These are phyloP conservation scores for Micronycteris hirsuta DNA, from an alignment of 2,113 vertebrate genomes.

Conservation along the genomic window DNA sequence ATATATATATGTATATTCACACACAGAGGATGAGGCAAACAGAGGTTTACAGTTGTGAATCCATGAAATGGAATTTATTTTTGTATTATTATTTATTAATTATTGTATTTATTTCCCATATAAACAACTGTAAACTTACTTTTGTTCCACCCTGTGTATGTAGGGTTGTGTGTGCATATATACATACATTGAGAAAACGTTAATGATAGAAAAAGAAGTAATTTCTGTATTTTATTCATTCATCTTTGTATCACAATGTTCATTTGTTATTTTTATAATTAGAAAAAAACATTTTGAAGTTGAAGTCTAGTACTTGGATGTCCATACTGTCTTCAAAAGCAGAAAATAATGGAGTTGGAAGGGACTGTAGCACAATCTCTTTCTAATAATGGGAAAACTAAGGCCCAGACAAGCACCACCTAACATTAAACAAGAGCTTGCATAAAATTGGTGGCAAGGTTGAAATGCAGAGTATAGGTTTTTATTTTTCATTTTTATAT, in stretches of 20 bases:
- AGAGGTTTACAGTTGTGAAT: neutral
- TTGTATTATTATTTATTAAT: too few species aligned
- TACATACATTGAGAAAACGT: neutral
- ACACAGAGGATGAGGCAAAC: neutral
- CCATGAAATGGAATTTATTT: too few species aligned
- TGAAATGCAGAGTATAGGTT: neutral
- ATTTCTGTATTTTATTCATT: neutral
- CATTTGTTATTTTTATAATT: neutral
- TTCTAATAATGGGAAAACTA: neutral
- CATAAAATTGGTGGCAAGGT: neutral
- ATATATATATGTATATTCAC: too few species aligned
- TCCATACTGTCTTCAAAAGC: neutral
- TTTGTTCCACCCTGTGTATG: neutral
- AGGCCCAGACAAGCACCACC: neutral
- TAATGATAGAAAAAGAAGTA: neutral
- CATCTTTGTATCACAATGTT: neutral
- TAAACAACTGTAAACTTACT: neutral
- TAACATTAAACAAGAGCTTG: neutral
- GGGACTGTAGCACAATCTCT: neutral
- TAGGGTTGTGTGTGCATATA: neutral
- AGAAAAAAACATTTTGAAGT: neutral
- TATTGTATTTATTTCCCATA: too few species aligned
- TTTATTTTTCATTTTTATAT: neutral
- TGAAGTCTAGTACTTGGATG: neutral
- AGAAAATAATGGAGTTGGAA: neutral